These are phyloP conservation scores for Cataglyphis rosenhaueri DNA, from an alignment of 2,888 invertebrate species.

Conservation along the genomic window DNA sequence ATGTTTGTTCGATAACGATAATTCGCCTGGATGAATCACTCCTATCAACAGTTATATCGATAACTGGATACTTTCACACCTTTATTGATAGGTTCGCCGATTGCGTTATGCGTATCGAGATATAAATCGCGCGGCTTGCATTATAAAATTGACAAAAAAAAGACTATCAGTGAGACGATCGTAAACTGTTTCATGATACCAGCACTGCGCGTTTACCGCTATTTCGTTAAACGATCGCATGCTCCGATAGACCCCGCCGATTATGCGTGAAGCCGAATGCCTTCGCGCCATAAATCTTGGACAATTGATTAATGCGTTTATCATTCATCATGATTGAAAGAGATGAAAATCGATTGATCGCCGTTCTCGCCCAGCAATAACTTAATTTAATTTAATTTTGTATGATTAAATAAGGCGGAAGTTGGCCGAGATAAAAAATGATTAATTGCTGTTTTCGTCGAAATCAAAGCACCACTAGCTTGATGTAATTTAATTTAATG, in stretches of 20 bases:
- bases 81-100: conserved; percentile 9
- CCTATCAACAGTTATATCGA: conserved; percentile 24
- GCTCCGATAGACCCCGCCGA: conserved; percentile 11
- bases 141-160: not conserved
- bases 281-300: conserved; percentile 17
- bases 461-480: not conserved
- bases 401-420: not conserved
- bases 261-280: not conserved
- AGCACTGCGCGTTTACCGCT: not conserved
- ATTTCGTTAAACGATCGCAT: conserved; percentile 25
- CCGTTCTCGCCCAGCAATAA: not conserved
- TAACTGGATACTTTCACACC: not conserved
- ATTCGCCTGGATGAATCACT: conserved; percentile 30
- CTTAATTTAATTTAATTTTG: conserved; percentile 28
- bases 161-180: not conserved
- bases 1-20: conserved; percentile 33
- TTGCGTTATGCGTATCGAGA: not conserved
- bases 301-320: conserved; percentile 21
- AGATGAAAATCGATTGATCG: conserved; percentile 7
- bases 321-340: conserved; percentile 7
- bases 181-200: not conserved
- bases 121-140: not conserved
- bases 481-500: not conserved
- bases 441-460: not conserved
- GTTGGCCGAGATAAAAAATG: not conserved